Base-by-base conservation (phyloP, 2,888 invertebrate genomes). In the Heterodera filipjevi region DNA sequence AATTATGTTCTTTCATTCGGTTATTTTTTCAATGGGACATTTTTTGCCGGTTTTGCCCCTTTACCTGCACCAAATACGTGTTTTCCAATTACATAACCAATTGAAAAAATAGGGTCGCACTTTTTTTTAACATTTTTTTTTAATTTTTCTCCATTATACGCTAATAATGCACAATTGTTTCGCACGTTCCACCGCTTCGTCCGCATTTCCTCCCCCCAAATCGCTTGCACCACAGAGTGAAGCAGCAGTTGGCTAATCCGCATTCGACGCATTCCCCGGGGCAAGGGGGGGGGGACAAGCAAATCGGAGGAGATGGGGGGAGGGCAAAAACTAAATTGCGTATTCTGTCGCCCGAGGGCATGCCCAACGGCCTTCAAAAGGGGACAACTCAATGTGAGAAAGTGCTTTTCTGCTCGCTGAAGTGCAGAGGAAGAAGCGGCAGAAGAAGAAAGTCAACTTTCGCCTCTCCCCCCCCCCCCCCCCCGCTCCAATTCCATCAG, bases 231-330 rank as follows among this genome's bases (percentile, higher is more conserved):
- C n/a, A 16, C 27, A 27, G n/a, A 22, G 27, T 27, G 59, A 59
- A 59, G 27, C 59, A 10, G 39, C 39, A 10, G 39, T 12, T 39
- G 27, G 59, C 59, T 59, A 59, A 59, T 59, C 59, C 59, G 59
- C 59, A 59, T 59, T 59, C 59, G 59, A 59, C 27, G 59, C 59
- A 59, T 59, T 59, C 59, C 59, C 59, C 59, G 59, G 59, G 59
- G 39, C 39, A 12, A 12, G 39, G 39, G 39, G 39, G 2, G 2
- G 39, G 39, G 39, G 39, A 39, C 3, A 39, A 39, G 39, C 10
- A 39, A 39, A 39, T 39, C 10, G 39, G 39, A 10, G 39, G 39
- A 10, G 39, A 39, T 39, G 8, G 39, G 1, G 39, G 39, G 1
- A 12, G 39, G 39, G 39, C 39, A 39, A 39, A 39, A 39, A 59